These are phyloP conservation scores for Thumatha senex DNA, from an alignment of 2,888 invertebrate genomes.

Conservation along the genomic window DNA sequence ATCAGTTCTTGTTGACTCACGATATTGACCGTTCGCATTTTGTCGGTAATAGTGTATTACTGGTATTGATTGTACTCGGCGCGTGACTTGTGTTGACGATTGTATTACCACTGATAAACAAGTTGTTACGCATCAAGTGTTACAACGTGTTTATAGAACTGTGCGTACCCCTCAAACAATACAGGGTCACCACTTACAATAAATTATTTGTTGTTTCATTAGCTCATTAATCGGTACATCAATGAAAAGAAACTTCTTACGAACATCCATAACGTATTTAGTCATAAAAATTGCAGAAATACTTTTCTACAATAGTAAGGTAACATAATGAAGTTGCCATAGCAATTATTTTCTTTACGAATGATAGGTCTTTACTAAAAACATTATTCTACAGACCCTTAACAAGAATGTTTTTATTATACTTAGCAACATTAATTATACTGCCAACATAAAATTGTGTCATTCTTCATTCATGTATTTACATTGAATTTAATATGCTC, in stretches of 20 bases:
- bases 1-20: constrained; percentile 70
- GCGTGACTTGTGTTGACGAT: constrained; percentile 78
- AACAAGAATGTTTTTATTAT: not conserved
- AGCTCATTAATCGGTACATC: constrained; percentile 16
- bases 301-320: too few species aligned
- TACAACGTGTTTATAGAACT: constrained; percentile 31
- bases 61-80: constrained; percentile 79
- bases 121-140: constrained; percentile 48
- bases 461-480: constrained; percentile 12
- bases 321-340: too few species aligned
- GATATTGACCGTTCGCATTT: constrained; percentile 78
- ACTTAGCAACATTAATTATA: constrained; percentile 1
- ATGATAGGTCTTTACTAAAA: not conserved
- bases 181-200: constrained; percentile 11
- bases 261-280: too few species aligned
- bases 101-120: constrained; percentile 63
- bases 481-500: constrained; percentile 15
- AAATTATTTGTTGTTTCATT: constrained; percentile 25
- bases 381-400: not conserved
- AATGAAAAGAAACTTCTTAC: constrained; percentile 11
- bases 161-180: constrained; percentile 28
- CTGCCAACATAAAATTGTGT: constrained; percentile 7
- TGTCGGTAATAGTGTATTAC: constrained; percentile 77
- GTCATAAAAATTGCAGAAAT: too few species aligned
- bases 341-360: too few species aligned